Percentiles rank a stretch among this genome's conserved stretches.
These are phyloP conservation scores for Ceratina japonica DNA, from an alignment of 1,140 invertebrate genomes.

Conservation along the genomic window DNA sequence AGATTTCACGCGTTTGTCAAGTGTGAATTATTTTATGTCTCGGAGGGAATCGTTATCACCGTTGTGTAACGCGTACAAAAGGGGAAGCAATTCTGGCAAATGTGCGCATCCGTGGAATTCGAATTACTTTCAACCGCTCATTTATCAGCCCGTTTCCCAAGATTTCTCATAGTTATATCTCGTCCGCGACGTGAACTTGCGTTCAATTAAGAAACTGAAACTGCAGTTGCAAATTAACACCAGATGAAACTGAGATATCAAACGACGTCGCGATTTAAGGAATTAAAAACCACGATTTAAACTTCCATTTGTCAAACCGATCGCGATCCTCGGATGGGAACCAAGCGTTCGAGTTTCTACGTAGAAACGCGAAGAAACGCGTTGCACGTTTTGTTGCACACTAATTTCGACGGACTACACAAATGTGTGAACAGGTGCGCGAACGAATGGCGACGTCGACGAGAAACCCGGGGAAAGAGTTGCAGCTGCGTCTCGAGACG, in stretches of 20 bases:
- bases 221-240: background rate
- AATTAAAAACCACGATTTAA: too few species aligned
- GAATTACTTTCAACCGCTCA: background rate
- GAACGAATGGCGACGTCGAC: background rate
- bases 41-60: too few species aligned
- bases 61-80: too few species aligned
- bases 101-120: background rate
- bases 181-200: background rate
- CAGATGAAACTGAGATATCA: background rate
- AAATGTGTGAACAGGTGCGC: background rate
- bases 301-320: too few species aligned
- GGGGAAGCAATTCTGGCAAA: too few species aligned
- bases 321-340: too few species aligned
- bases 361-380: too few species aligned
- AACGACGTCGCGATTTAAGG: too few species aligned
- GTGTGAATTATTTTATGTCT: too few species aligned
- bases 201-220: background rate
- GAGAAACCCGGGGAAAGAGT: background rate
- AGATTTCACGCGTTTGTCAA: too few species aligned
- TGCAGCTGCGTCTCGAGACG: background rate
- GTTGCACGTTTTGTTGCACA: background rate
- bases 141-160: background rate
- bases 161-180: slow-evolving; percentile 6
- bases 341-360: too few species aligned
- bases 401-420: background rate